Conservation (phyloP, 2,797 vertebrate species). For the Tauraco hartlaubi region DNA sequence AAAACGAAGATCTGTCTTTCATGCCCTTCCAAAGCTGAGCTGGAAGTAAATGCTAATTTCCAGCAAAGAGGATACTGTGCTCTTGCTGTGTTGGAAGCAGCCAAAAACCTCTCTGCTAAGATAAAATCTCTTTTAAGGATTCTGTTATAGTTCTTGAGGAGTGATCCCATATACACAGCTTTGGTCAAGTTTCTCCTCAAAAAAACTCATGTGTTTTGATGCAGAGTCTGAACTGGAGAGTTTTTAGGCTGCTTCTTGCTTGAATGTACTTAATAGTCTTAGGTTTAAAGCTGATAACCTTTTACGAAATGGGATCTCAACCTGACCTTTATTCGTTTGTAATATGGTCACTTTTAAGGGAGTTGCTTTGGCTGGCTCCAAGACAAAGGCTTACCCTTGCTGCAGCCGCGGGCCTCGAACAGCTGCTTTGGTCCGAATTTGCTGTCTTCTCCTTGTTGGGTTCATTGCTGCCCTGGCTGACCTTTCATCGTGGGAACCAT, state of each 20-base stretch:
- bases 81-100: neutral
- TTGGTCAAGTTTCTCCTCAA: neutral
- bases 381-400: neutral
- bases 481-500: rapidly evolving
- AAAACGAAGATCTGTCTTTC: conserved; percentile 28
- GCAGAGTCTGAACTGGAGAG: neutral
- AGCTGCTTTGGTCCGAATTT: neutral
- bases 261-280: neutral
- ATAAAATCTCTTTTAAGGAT: neutral
- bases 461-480: neutral
- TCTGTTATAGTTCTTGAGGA: neutral
- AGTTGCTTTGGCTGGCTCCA: neutral
- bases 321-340: neutral
- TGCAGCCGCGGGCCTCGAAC: neutral
- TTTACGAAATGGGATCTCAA: neutral
- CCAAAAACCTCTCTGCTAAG: neutral
- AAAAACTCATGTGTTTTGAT: neutral
- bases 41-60: neutral
- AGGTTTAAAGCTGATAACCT: neutral
- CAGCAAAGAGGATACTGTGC: neutral
- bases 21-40: neutral
- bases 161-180: neutral
- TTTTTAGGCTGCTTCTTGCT: neutral
- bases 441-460: neutral
- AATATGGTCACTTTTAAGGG: neutral